Evolutionary conservation across 2,113 vertebrate species (phyloP).

Genomic region (Anhinga rufa): DNA sequence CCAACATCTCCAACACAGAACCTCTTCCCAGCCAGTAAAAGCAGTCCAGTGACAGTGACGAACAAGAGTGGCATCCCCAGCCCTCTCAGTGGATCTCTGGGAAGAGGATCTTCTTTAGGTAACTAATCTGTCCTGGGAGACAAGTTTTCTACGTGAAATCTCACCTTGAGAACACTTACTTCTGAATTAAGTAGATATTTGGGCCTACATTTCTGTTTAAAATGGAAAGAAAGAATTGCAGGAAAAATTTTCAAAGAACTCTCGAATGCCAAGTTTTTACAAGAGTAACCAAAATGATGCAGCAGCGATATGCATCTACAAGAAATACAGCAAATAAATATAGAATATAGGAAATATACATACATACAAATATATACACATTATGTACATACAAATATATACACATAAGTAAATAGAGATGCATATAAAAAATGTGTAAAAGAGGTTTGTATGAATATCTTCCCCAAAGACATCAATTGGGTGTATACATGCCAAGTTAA

Average conservation of each 20-base stretch:
- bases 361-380: background rate
- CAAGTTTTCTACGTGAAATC: background rate
- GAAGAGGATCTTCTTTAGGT: conserved; percentile 94
- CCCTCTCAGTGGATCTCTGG: conserved; percentile 81
- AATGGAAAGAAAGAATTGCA: background rate
- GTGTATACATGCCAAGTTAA: background rate
- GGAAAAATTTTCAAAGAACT: background rate
- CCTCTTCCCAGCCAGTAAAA: conserved; percentile 90
- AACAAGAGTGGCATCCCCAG: conserved; percentile 91
- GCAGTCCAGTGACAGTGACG: conserved; percentile 84
- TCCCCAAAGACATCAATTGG: background rate
- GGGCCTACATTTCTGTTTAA: background rate
- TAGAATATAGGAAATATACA: background rate
- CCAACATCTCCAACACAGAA: conserved; percentile 92
- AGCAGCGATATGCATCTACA: background rate
- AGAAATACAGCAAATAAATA: background rate
- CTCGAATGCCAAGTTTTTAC: background rate
- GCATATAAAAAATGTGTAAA: background rate
- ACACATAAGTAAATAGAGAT: background rate
- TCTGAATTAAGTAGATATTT: background rate
- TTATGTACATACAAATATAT: background rate
- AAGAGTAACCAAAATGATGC: background rate
- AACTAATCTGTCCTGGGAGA: conserved; percentile 50
- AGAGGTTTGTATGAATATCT: background rate
- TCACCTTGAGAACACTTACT: background rate